Conservation (phyloP, 2,888 invertebrate species). For the Rhyacophila evoluta region DNA sequence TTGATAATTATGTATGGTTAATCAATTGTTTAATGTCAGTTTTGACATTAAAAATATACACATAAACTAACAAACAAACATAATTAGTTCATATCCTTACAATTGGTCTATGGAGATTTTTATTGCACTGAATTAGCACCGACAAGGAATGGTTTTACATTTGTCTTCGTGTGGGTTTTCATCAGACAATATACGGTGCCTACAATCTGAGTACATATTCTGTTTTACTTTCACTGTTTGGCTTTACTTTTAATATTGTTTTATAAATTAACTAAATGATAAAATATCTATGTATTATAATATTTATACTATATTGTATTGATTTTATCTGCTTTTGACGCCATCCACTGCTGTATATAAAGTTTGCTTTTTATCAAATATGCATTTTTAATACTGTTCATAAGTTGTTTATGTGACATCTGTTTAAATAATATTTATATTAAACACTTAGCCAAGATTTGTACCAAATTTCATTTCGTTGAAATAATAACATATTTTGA, state of each 20-base stretch:
- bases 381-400: not conserved
- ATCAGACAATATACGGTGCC: not conserved
- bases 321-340: not conserved
- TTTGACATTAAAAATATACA: too few species aligned
- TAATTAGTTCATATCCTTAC: too few species aligned
- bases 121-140: not conserved
- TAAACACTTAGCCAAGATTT: too few species aligned
- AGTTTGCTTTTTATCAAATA: constrained; percentile 28
- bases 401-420: not conserved
- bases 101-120: constrained; percentile 2
- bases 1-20: too few species aligned
- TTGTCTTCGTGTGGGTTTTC: not conserved
- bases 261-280: not conserved
- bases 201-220: not conserved
- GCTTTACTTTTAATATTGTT: not conserved
- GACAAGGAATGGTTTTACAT: not conserved
- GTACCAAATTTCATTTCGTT: too few species aligned
- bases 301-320: not conserved
- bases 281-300: too few species aligned
- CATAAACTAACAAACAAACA: too few species aligned
- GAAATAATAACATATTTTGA: too few species aligned
- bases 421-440: too few species aligned
- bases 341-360: not conserved
- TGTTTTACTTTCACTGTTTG: not conserved
- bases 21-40: too few species aligned